Evolutionary conservation across 2,113 vertebrate species (phyloP), one percentile per base, ranked within the genome.

Genomic region (Typhlomys cinereus): DNA sequence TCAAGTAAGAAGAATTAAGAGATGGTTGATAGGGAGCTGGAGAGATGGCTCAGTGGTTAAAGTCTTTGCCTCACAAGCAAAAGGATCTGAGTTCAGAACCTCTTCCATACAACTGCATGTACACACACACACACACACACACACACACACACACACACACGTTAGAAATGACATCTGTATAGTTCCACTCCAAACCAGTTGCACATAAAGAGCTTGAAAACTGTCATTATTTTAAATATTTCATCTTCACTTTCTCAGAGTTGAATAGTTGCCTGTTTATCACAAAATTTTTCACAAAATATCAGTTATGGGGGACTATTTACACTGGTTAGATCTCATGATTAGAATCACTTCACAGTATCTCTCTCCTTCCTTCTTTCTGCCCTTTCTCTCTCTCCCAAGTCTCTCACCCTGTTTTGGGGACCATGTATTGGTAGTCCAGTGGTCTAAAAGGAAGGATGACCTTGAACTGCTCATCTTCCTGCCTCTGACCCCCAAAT

Each of bases 221-320:
- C 44, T 61, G 36, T 44, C 59, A 29, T 61, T 41, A 57, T 83
- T 69, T 52, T 64, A 75, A 44, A 25, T 46, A 41, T 39, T 85
- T 78, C 17, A 85, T 34, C 12, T 21, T 7, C 2, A 69, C 52
- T 23, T 69, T 70, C 36, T 81, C 54, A 62, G 78, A 71, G 27
- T 7, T 87, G 85, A 81, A 84, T 20, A 81, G 73, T 67, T 54
- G 23, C 39, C 66, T 52, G 31, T 50, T 89, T 86, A 70, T 70
- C 87, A 87, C 10, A 92, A 89, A 82, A 36, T 50, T 89, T 86
- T 64, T 70, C 87, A 87, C 10, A 92, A 89, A 82, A 36, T 39
- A 83, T 46, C 84, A 66, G 44, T 7, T 82, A 88, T 4, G 39
- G 67, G n/a, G 39, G 23, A 44, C 27, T 79, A 57, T 66, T 75